Base-by-base conservation (phyloP, 2,888 invertebrate species). In the Dicyrtoma fusca region DNA sequence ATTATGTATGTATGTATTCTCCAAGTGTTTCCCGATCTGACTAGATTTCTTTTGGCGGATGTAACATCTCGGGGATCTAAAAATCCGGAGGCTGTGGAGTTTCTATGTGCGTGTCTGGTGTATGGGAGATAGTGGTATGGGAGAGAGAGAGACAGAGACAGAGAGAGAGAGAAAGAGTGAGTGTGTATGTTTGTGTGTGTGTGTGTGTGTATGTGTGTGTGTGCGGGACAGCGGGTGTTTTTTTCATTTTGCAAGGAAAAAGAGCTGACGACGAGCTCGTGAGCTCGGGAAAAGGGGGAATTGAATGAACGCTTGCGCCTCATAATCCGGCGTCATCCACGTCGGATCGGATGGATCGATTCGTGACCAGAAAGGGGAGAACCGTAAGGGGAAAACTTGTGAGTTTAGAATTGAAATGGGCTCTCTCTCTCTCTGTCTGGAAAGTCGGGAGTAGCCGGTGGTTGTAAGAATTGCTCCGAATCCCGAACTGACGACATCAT, bases 361-460 rank as follows among this genome's bases (percentile, higher is more conserved):
- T 73, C 63, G 53, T 65, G 73, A 69, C 61, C 61, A 69, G 61
- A 61, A 69, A 69, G 69, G 69, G 69, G 69, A 49, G 61, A 69
- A 57, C 64, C 23, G 70, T 59, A 17, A 1, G 64, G n/a, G 47
- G 23, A 53, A n/a, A 65, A 2, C 6, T 11, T 17, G 34, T 59
- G 8, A 23, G 34, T 59, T n/a, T 59, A 1, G 17, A 25, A 59
- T 59, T 8, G 25, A 34, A 34, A 25, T 23, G 23, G 55, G 44
- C n/a, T 57, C 21, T n/a, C n/a, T n/a, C n/a, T n/a, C n/a, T n/a
- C n/a, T n/a, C n/a, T n/a, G n/a, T n/a, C n/a, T 45, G 57, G 23
- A 21, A 45, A 47, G 59, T 57, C 57, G 59, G 68, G 57, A 68
- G 68, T 59, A 59, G 68, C 57, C 59, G 68, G 68, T 65, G 65